phyloP scores from a whole-genome alignment of 2,888 invertebrate species.

The Tenthredo distinguenda region DNA sequence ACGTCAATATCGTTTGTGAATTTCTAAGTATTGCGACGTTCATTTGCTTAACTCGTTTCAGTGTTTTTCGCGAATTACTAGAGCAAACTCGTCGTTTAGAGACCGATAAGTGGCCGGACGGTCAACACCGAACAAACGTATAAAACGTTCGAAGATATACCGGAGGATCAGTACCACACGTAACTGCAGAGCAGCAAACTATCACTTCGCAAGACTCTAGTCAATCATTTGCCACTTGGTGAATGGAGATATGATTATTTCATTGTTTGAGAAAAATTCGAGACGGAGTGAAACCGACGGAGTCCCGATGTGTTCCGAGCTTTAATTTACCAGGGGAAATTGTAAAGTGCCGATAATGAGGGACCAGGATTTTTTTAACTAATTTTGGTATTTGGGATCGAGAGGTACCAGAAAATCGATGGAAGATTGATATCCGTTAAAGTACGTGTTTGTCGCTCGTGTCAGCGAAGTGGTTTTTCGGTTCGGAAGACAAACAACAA shows the following conservation, averaged over 20 bases:
- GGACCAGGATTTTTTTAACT: not conserved
- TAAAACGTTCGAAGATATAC: conserved; percentile 56
- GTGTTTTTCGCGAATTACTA: conserved; percentile 64
- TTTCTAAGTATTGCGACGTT: not conserved
- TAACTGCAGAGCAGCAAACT: not conserved
- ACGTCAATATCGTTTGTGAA: not conserved
- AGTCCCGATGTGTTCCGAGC: not conserved
- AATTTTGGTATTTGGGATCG: not conserved
- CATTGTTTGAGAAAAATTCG: not conserved
- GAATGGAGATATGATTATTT: not conserved
- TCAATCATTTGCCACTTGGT: not conserved
- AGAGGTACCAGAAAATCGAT: not conserved
- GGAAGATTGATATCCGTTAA: not conserved
- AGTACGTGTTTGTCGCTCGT: not conserved
- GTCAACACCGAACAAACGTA: conserved; percentile 59
- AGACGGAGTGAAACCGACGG: not conserved
- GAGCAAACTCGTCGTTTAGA: conserved; percentile 69
- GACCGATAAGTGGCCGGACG: conserved; percentile 70
- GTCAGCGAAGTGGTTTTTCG: not conserved
- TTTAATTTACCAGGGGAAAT: not conserved
- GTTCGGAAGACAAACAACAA: not conserved
- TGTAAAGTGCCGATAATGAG: not conserved
- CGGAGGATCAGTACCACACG: conserved; percentile 54
- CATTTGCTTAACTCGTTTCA: not conserved
- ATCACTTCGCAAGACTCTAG: not conserved